A percentile compares a stretch with the other conserved stretches of the same genome.
Conservation (phyloP, 2,888 invertebrate genomes). For the Drosophila testacea region DNA sequence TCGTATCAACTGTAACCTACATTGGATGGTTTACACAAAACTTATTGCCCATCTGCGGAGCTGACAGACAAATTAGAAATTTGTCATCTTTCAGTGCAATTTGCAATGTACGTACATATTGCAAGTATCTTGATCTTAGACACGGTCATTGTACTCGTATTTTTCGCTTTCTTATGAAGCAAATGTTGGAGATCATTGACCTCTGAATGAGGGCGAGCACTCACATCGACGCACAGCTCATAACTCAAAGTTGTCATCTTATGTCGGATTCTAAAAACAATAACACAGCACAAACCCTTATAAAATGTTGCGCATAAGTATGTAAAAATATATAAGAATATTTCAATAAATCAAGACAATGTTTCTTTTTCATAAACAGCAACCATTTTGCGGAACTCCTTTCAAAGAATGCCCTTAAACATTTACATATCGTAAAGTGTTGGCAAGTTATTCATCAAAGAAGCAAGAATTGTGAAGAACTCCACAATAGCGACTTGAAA, state of each 20-base stretch:
- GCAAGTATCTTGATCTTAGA: constrained; percentile 26
- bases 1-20: constrained; percentile 52
- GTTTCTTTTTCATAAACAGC: constrained; percentile 24
- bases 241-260: constrained; percentile 75
- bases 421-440: constrained; percentile 24
- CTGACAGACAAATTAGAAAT: constrained; percentile 73
- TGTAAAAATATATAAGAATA: neutral
- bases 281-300: constrained; percentile 52
- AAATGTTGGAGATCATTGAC: constrained; percentile 41
- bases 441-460: constrained; percentile 67
- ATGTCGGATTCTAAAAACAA: constrained; percentile 68
- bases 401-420: constrained; percentile 37
- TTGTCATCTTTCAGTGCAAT: constrained; percentile 45
- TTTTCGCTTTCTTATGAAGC: constrained; percentile 2
- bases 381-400: constrained; percentile 43
- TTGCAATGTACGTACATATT: constrained; percentile 2
- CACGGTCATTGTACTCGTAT: constrained; percentile 11
- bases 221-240: constrained; percentile 47
- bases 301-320: constrained; percentile 6
- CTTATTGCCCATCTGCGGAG: constrained; percentile 44
- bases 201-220: constrained; percentile 3
- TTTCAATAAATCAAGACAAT: constrained; percentile 65
- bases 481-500: neutral
- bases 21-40: constrained; percentile 24
- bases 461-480: constrained; percentile 21